Evolutionary conservation across 2,113 vertebrate genomes (phyloP), one percentile per base, ranked within the genome.

Genomic region (Argyrosomus japonicus): DNA sequence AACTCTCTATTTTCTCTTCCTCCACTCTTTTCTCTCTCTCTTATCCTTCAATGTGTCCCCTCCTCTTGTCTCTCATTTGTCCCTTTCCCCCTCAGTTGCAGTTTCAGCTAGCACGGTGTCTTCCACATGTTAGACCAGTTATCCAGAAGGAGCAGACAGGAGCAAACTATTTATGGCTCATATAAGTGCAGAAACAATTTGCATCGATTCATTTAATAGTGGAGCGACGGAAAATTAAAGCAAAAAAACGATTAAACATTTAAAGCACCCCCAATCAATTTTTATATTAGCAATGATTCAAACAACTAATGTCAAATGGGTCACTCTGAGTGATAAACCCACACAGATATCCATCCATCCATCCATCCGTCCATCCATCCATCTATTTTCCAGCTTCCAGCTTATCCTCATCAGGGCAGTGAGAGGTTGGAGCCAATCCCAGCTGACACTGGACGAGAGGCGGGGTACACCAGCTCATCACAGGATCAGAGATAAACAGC

Each of bases 51-150:
- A 27, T 47, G 71, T 74, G 54, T 87, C 21, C 23, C 23, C 62
- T 68, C 69, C 56, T 63, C 80, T 80, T 23, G 36, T 78, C 65
- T 81, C 85, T 78, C 67, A 58, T 36, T 81, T 51, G 29, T 75
- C 51, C 2, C 18, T 68, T 77, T 73, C 51, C 32, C 53, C 45
- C n/a, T 29, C 63, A 15, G 63, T 23, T 60, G 27, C 77, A 45
- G 19, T 25, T 43, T 43, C 15, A 63, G 57, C 53, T 25, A 0
- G 27, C 32, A 14, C 17, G 15, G 19, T 48, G 19, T n/a, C 21
- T 8, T 47, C 53, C 72, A 47, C n/a, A 5, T 40, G 21, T 21
- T 1, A 19, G 70, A 73, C 23, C 14, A 56, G 40, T 76, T 0
- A 73, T 19, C 48, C 11, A 61, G 36, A 25, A 23, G 29, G 18